Conservation (phyloP, 1,140 invertebrate genomes). For the Planococcus citri region DNA sequence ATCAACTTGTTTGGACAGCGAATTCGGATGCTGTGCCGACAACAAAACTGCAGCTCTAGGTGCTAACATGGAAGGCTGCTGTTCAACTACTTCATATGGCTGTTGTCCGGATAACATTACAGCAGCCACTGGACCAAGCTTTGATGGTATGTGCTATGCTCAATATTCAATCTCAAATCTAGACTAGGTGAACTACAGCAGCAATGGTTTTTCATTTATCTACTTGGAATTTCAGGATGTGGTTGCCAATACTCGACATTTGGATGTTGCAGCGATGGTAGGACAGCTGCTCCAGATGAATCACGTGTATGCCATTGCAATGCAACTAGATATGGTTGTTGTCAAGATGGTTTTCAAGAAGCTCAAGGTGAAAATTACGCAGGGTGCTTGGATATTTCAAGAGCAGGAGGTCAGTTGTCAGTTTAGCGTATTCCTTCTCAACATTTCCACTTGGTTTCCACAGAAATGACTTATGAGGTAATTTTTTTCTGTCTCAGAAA, state of each 20-base stretch:
- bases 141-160: conserved; percentile 71
- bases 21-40: conserved; percentile 82
- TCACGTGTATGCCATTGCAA: conserved; percentile 61
- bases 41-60: conserved; percentile 72
- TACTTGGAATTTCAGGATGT: conserved; percentile 49
- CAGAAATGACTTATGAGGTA: background rate
- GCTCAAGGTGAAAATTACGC: conserved; percentile 70
- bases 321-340: conserved; percentile 69
- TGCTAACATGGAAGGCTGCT: conserved; percentile 36
- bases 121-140: conserved; percentile 55
- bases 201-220: conserved; percentile 24
- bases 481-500: conserved; percentile 38
- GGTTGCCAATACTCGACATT: conserved; percentile 62
- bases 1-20: conserved; percentile 48
- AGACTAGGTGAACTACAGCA: conserved; percentile 30
- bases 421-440: background rate
- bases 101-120: conserved; percentile 75
- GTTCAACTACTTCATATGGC: conserved; percentile 5
- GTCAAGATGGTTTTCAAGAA: conserved; percentile 63
- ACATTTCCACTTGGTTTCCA: conserved; percentile 16
- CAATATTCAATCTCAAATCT: too few relatives aligned
- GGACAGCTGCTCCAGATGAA: conserved; percentile 56
- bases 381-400: conserved; percentile 58
- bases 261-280: conserved; percentile 78
- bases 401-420: conserved; percentile 42